Evolutionary conservation across 2,797 vertebrate species (phyloP).

Genomic region (Hyperoplus lanceolatus): DNA sequence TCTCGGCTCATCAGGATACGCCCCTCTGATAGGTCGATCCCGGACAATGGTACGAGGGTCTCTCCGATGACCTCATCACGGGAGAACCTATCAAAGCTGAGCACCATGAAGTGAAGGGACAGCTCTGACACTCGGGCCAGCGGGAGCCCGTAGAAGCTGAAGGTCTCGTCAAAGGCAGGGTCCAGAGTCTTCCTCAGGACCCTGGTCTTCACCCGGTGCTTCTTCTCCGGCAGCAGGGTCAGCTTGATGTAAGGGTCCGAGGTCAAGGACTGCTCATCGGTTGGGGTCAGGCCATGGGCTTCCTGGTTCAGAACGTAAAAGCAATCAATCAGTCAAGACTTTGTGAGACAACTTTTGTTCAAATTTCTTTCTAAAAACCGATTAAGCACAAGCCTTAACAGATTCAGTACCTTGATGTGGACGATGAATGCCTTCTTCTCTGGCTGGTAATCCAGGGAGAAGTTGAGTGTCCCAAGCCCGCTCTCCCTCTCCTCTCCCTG

Average conservation of each 20-base stretch:
- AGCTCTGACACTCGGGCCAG: constrained; percentile 91
- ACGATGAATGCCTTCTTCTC: constrained; percentile 97
- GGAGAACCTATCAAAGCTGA: constrained; percentile 98
- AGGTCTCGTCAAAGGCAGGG: constrained; percentile 97
- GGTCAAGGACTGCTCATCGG: constrained; percentile 97
- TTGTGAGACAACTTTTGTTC: not conserved
- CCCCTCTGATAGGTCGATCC: constrained; percentile 92
- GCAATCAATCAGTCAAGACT: constrained; percentile 11
- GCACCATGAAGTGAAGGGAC: constrained; percentile 93
- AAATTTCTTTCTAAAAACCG: not conserved
- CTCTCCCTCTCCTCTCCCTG: constrained; percentile 83
- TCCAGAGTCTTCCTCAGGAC: constrained; percentile 98
- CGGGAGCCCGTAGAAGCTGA: constrained; percentile 97
- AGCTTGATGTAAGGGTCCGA: constrained; percentile 99
- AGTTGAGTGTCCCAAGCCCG: constrained; percentile 93
- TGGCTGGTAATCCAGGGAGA: constrained; percentile 96
- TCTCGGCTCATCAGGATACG: constrained; percentile 95
- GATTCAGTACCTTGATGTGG: constrained; percentile 89
- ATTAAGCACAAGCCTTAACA: not conserved
- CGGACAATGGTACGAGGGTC: constrained; percentile 93
- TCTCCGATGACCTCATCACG: constrained; percentile 98
- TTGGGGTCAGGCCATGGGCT: constrained; percentile 94
- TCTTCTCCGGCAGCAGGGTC: constrained; percentile 97
- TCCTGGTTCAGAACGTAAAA: constrained; percentile 77
- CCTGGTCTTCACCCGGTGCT: constrained; percentile 97